These are phyloP conservation scores for Gymnothorax reevesii DNA, from an alignment of 2,797 vertebrate species.

Conservation along the genomic window DNA sequence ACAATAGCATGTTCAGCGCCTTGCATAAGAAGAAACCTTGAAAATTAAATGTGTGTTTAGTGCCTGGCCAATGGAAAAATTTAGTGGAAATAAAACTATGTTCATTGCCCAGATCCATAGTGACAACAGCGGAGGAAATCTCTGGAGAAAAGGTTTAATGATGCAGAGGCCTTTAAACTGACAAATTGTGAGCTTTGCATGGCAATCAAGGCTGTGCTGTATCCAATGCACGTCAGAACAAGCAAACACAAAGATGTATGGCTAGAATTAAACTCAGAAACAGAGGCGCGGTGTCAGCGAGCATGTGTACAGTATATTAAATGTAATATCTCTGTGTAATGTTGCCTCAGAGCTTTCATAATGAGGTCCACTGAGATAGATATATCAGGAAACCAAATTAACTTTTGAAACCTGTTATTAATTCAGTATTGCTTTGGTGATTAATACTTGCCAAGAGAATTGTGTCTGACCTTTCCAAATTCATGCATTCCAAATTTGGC, in stretches of 20 bases:
- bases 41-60: too few species aligned
- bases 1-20: too few species aligned
- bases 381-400: constrained; percentile 34
- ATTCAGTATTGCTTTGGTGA: constrained; percentile 21
- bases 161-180: constrained; percentile 10
- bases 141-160: constrained; percentile 14
- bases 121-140: neutral
- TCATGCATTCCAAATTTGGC: neutral
- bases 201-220: neutral
- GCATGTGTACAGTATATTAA: constrained; percentile 33
- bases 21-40: neutral
- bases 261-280: constrained; percentile 30
- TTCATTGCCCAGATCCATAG: neutral
- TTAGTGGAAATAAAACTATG: neutral
- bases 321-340: constrained; percentile 44
- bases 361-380: constrained; percentile 42
- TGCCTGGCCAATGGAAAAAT: neutral
- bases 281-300: constrained; percentile 23
- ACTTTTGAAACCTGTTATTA: constrained; percentile 20
- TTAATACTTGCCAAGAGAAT: constrained; percentile 24
- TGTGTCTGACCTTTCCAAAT: constrained; percentile 1
- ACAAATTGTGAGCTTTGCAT: neutral
- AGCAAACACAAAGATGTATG: constrained; percentile 11
- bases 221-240: neutral
- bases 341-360: constrained; percentile 35